Evolutionary conservation across 2,888 invertebrate species (phyloP), one percentile per base, ranked within the genome.

Genomic region (Patella pellucida): DNA sequence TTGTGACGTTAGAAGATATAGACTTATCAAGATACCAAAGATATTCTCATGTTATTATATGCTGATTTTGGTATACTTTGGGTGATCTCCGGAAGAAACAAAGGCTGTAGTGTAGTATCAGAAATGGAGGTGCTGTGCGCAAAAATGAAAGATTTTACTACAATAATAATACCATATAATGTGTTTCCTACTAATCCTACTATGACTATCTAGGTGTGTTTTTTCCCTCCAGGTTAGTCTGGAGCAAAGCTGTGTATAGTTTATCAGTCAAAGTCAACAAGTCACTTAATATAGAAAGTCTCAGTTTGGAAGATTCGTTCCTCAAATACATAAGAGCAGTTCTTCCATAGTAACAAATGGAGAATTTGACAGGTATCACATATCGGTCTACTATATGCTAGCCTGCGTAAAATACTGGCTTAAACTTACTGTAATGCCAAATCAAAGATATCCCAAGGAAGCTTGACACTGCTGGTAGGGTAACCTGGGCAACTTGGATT

Each of bases 251-350:
- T 52, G 7, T 14, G 50, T 3, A 51, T 16, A 50, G 15, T 51
- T 23, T 51, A 51, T 67, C 3, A 50, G 51, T 2, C 27, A 1
- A 67, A 71, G 70, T 41, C 78, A 78, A 81, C 54, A n/a, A n/a
- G n/a, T n/a, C n/a, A n/a, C n/a, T n/a, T n/a, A n/a, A n/a, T n/a
- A n/a, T n/a, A n/a, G n/a, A n/a, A n/a, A n/a, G n/a, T n/a, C n/a
- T n/a, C n/a, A n/a, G n/a, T n/a, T n/a, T n/a, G n/a, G n/a, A n/a
- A n/a, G n/a, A n/a, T n/a, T n/a, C n/a, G n/a, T n/a, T n/a, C n/a
- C n/a, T n/a, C n/a, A n/a, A n/a, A n/a, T n/a, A n/a, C n/a, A n/a
- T n/a, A n/a, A n/a, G n/a, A n/a, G n/a, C n/a, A n/a, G n/a, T n/a
- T n/a, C n/a, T n/a, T n/a, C n/a, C n/a, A n/a, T n/a, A n/a, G n/a